Conservation (phyloP, 2,113 vertebrate species). For the Tupaia tana region DNA sequence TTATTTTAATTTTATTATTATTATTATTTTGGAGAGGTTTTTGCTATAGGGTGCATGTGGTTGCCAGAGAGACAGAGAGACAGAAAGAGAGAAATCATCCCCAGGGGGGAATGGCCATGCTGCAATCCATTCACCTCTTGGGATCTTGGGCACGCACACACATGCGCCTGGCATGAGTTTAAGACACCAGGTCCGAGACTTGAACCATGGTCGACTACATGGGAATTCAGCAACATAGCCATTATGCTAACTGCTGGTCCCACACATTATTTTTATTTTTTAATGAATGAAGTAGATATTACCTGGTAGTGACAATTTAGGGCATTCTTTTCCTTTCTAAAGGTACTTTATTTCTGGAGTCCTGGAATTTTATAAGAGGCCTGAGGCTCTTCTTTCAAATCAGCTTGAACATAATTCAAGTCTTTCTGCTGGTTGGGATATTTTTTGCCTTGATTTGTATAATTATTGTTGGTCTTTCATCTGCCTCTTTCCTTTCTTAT, state of each 20-base stretch:
- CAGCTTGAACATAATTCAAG: neutral
- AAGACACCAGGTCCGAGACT: too few relatives aligned
- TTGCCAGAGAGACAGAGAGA: too few relatives aligned
- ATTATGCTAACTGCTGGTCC: too few relatives aligned
- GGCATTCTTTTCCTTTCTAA: slow-evolving; percentile 6
- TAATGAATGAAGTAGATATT: neutral
- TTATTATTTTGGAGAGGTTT: neutral
- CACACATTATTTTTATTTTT: neutral
- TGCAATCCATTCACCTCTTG: too few relatives aligned
- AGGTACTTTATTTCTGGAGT: neutral
- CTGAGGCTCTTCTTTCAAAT: slow-evolving; percentile 41
- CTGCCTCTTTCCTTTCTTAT: neutral
- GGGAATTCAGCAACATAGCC: too few relatives aligned
- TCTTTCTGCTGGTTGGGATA: neutral
- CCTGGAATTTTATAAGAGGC: neutral
- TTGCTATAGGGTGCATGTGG: too few relatives aligned
- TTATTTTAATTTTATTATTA: neutral
- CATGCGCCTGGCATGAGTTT: too few relatives aligned
- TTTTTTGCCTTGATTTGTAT: slow-evolving; percentile 1
- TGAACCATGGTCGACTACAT: too few relatives aligned
- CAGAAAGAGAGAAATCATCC: too few relatives aligned
- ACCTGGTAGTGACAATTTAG: slow-evolving; percentile 27
- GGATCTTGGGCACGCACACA: too few relatives aligned
- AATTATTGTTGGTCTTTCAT: neutral
- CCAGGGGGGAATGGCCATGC: too few relatives aligned